These are phyloP conservation scores for Eupithecia centaureata DNA, from an alignment of 2,888 invertebrate species.

Conservation along the genomic window DNA sequence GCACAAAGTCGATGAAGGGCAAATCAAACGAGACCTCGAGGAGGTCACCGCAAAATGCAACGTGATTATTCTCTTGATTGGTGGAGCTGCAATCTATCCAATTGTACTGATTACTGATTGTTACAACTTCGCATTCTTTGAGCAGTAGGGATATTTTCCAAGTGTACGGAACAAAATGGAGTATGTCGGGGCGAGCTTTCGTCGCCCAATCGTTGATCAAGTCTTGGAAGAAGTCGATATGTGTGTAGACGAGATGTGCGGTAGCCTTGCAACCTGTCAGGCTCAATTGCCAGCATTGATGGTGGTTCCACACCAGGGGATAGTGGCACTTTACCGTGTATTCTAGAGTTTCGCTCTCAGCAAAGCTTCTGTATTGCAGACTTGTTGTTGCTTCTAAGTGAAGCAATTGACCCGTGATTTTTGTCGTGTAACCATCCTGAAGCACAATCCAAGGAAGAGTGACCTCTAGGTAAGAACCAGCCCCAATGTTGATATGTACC, in stretches of 20 bases:
- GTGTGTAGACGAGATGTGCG: slow-evolving; percentile 95
- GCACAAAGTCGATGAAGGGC: slow-evolving; percentile 97
- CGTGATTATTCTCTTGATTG: slow-evolving; percentile 96
- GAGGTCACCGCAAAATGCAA: slow-evolving; percentile 96
- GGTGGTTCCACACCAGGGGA: slow-evolving; percentile 97
- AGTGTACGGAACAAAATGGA: slow-evolving; percentile 98
- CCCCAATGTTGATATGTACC: slow-evolving; percentile 96
- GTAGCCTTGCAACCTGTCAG: slow-evolving; percentile 97
- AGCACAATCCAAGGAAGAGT: slow-evolving; percentile 97
- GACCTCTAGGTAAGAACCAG: slow-evolving; percentile 98
- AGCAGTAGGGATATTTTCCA: slow-evolving; percentile 96
- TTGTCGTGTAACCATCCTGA: slow-evolving; percentile 94
- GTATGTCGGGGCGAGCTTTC: slow-evolving; percentile 95
- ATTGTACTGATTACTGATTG: slow-evolving; percentile 97
- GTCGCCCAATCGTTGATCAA: slow-evolving; percentile 98
- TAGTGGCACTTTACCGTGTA: slow-evolving; percentile 95
- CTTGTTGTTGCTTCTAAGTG: slow-evolving; percentile 98
- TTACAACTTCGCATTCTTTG: slow-evolving; percentile 97
- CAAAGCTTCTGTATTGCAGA: slow-evolving; percentile 95
- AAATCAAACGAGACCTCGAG: slow-evolving; percentile 97
- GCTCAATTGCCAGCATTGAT: slow-evolving; percentile 96
- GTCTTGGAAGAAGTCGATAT: slow-evolving; percentile 98
- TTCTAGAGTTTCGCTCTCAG: slow-evolving; percentile 97
- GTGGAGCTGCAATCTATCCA: slow-evolving; percentile 99
- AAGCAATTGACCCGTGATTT: slow-evolving; percentile 96